A percentile compares a stretch with the other conserved stretches of the same genome.
These are phyloP conservation scores for Atherinomorus stipes DNA, from an alignment of 2,113 vertebrate genomes.

Conservation along the genomic window DNA sequence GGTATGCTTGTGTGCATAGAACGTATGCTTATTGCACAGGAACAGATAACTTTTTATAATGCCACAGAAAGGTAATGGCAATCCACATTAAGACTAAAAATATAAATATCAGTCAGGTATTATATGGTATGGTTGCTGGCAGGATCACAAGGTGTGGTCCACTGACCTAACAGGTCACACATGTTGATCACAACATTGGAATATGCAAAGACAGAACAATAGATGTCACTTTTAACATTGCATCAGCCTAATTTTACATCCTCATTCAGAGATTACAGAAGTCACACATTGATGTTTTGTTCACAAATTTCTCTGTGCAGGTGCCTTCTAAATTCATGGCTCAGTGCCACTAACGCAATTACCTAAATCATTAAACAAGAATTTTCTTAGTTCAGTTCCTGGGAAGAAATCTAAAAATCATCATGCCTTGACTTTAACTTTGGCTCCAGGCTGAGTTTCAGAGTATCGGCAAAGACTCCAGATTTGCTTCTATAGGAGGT, in stretches of 20 bases:
- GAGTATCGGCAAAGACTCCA: background rate
- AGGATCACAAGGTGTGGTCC: conserved; percentile 27
- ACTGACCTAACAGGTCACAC: conserved; percentile 15
- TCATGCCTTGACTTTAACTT: background rate
- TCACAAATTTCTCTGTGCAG: background rate
- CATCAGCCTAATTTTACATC: no score
- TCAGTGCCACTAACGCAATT: background rate
- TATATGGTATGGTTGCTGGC: background rate
- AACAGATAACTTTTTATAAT: background rate
- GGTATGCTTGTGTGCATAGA: background rate
- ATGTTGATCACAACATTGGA: conserved; percentile 12
- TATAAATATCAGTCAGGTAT: background rate
- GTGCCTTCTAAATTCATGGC: background rate
- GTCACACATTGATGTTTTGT: background rate
- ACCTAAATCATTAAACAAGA: background rate
- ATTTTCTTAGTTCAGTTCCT: background rate
- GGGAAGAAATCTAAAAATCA: background rate
- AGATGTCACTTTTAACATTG: no score
- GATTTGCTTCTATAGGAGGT: background rate
- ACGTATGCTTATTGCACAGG: background rate
- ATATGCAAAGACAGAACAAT: conserved; percentile 22
- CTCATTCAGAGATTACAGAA: no score
- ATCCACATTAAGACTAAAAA: background rate
- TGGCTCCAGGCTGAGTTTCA: background rate
- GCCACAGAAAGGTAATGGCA: background rate